Conservation (phyloP, 1,140 invertebrate genomes). For the Drosophila suzukii region DNA sequence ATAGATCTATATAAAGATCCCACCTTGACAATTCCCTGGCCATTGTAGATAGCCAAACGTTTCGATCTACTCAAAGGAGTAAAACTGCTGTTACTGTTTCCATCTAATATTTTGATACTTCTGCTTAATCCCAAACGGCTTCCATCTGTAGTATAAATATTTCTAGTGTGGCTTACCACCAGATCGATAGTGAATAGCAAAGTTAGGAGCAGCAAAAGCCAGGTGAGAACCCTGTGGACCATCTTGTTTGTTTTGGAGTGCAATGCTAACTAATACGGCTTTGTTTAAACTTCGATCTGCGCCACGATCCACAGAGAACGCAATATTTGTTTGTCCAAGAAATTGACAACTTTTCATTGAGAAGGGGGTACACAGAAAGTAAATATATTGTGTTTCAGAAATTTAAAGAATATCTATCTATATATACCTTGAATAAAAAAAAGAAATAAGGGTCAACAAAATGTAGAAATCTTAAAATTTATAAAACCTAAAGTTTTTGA, state of each 20-base stretch:
- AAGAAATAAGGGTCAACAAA: no score
- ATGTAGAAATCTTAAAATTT: background rate
- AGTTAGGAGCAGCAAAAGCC: slow-evolving; percentile 30
- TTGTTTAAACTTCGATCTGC: slow-evolving; percentile 7
- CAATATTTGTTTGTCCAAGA: slow-evolving; percentile 56
- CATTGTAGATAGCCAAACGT: slow-evolving; percentile 69
- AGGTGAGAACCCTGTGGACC: slow-evolving; percentile 14
- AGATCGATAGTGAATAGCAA: slow-evolving; percentile 9
- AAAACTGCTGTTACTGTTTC: slow-evolving; percentile 3
- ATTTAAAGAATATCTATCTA: no score
- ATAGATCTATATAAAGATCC: no score
- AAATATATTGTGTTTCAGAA: background rate
- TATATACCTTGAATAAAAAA: no score
- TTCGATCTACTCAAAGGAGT: slow-evolving; percentile 47
- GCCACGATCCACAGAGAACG: slow-evolving; percentile 13
- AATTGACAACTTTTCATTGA: slow-evolving; percentile 42
- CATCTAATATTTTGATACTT: background rate
- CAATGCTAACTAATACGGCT: slow-evolving; percentile 44
- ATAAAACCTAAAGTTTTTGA: no score
- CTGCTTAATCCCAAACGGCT: background rate
- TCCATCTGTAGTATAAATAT: background rate
- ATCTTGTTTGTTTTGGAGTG: slow-evolving; percentile 55
- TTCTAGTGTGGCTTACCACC: slow-evolving; percentile 20
- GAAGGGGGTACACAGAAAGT: slow-evolving; percentile 7
- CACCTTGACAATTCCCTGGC: slow-evolving; percentile 70